Evolutionary conservation across 2,113 vertebrate species (phyloP).

Genomic region (Mobula hypostoma): DNA sequence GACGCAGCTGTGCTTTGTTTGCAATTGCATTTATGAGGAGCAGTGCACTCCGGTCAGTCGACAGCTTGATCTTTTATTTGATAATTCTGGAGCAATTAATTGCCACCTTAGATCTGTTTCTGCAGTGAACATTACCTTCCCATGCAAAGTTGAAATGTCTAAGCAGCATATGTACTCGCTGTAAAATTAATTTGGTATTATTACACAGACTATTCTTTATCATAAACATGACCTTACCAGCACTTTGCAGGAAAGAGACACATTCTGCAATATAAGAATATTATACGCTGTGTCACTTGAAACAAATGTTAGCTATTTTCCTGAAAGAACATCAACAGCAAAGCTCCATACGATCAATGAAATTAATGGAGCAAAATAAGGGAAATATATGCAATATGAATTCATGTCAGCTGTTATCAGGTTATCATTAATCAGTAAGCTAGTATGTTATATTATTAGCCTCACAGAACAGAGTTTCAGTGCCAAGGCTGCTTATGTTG

Average conservation of each 20-base stretch:
- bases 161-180: not conserved
- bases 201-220: not conserved
- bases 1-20: too few relatives aligned
- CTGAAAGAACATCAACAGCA: not conserved
- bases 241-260: not conserved
- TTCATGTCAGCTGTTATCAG: not conserved
- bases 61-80: not conserved
- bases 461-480: not conserved
- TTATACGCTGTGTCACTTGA: not conserved
- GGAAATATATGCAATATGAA: not conserved
- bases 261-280: not conserved
- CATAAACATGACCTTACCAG: not conserved
- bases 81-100: not conserved
- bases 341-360: not conserved
- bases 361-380: slow-evolving; percentile 5
- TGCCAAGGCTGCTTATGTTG: not conserved
- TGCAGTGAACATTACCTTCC: not conserved
- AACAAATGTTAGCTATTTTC: not conserved
- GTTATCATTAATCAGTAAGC: not conserved
- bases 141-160: not conserved
- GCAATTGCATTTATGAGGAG: not conserved
- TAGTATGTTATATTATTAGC: not conserved
- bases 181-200: not conserved
- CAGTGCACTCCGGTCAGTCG: not conserved
- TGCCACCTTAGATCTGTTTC: not conserved